Evolutionary conservation across 2,797 vertebrate species (phyloP), one percentile per base, ranked within the genome.

Genomic region (Helarctos malayanus): DNA sequence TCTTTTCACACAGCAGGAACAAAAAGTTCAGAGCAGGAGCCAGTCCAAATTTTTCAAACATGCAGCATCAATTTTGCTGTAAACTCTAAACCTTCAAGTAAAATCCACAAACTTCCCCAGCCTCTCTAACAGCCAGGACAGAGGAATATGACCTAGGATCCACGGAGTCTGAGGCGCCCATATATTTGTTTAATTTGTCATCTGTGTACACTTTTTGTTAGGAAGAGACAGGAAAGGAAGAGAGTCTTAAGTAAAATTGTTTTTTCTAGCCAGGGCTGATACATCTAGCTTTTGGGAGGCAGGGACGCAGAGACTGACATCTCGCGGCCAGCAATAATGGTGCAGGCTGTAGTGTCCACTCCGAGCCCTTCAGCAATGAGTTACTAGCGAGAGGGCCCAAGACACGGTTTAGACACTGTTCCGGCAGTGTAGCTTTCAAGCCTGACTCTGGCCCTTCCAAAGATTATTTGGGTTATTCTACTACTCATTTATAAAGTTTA

Each of bases 401-500:
- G 18, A 19, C 12, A 7, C 12, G 27, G 32, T 89, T 71, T 78
- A 73, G 15, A 92, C 59, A 65, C 6, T 27, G 27, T 81, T 95
- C 85, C 88, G 57, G 54, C 32, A 85, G 19, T 78, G 29, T 3
- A 25, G 23, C 41, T 90, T 87, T 41, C 21, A 91, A 80, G 41
- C 25, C 65, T 32, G 41, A 83, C 29, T 89, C 71, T 41, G 56
- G 15, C 79, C 19, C n/a, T 78, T 63, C 61, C 63, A 45, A 86
- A 94, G 29, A 52, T 91, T 78, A 82, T 49, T 16, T 82, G 38
- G 41, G 63, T 92, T 92, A 69, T 38, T 75, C 63, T 71, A 73
- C 27, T 73, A 57, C 15, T 91, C 54, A 89, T 65, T 91, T 83
- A 76, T 78, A n/a, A 96, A 81, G n/a, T 84, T 91, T 61, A 56